Evolutionary conservation across 2,797 vertebrate genomes (phyloP).

Genomic region (Hipposideros larvatus): DNA sequence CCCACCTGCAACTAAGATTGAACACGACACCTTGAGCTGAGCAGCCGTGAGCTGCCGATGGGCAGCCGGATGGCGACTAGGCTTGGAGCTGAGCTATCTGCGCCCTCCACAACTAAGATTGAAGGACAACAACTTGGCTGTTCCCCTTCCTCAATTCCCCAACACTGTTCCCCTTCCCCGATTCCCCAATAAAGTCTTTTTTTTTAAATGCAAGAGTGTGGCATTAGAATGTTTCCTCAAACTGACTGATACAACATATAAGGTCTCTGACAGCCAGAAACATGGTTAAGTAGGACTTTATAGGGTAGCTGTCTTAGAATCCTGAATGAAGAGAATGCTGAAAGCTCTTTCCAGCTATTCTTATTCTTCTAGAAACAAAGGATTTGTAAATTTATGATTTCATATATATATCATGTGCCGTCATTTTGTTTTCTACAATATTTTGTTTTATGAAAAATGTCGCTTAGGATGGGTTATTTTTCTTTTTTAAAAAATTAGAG

Average conservation of each 20-base stretch:
- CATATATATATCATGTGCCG: neutral
- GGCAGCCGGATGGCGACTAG: too few relatives aligned
- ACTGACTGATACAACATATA: neutral
- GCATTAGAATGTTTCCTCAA: neutral
- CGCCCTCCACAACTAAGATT: too few relatives aligned
- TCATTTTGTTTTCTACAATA: conserved; percentile 15
- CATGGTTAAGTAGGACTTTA: neutral
- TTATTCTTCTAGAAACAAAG: conserved; percentile 35
- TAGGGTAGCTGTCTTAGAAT: neutral
- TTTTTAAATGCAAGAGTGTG: neutral
- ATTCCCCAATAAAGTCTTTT: too few relatives aligned
- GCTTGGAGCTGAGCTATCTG: too few relatives aligned
- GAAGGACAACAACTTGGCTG: too few relatives aligned
- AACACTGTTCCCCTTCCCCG: too few relatives aligned
- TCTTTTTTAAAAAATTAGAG: neutral
- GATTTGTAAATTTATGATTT: conserved; percentile 60
- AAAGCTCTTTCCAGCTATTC: neutral
- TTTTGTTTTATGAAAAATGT: conserved; percentile 52
- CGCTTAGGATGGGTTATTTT: neutral
- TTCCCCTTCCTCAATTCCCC: too few relatives aligned
- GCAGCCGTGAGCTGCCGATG: too few relatives aligned
- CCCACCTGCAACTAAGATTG: too few relatives aligned
- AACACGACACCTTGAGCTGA: too few relatives aligned
- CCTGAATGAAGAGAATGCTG: conserved; percentile 2
- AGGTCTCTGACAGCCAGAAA: neutral